phyloP scores from a whole-genome alignment of 2,888 invertebrate genomes.

The Drosophila antonietae region DNA sequence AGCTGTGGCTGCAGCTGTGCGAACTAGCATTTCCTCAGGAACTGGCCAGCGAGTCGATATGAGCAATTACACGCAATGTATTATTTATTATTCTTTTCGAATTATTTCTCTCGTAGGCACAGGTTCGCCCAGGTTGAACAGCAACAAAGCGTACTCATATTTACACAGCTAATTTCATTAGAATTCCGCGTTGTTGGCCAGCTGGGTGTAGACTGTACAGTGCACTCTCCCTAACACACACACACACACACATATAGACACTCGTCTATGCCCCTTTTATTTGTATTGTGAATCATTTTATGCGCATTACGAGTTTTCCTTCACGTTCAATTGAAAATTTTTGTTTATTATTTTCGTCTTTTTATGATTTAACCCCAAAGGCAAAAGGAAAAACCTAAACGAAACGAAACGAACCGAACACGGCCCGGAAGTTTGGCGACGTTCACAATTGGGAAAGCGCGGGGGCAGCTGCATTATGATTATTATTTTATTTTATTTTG shows the following conservation, averaged over 20 bases:
- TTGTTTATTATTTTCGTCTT: conserved; percentile 78
- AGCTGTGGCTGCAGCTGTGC: conserved; percentile 11
- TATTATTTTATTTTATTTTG: conserved; percentile 45
- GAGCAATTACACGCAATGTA: conserved; percentile 20
- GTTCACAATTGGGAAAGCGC: neutral
- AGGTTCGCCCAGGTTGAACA: conserved; percentile 23
- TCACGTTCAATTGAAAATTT: conserved; percentile 79
- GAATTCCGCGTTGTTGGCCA: conserved; percentile 53
- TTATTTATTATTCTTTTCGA: conserved; percentile 45
- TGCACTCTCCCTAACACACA: conserved; percentile 6
- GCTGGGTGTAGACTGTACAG: conserved; percentile 19
- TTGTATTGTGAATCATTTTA: conserved; percentile 65
- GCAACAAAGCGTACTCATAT: conserved; percentile 35
- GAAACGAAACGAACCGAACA: conserved; percentile 18
- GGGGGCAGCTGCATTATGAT: conserved; percentile 25
- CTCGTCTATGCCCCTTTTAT: neutral
- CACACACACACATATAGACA: neutral
- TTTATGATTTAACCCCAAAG: conserved; percentile 79
- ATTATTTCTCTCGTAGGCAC: conserved; percentile 44
- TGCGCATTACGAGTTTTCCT: conserved; percentile 73
- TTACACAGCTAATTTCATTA: conserved; percentile 66
- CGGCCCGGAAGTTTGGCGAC: conserved; percentile 76
- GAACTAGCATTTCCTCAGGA: conserved; percentile 31
- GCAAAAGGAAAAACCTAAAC: conserved; percentile 21
- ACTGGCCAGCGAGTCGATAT: conserved; percentile 1